phyloP scores from a whole-genome alignment of 2,797 vertebrate genomes.

The Ptychobarbus kaznakovi region DNA sequence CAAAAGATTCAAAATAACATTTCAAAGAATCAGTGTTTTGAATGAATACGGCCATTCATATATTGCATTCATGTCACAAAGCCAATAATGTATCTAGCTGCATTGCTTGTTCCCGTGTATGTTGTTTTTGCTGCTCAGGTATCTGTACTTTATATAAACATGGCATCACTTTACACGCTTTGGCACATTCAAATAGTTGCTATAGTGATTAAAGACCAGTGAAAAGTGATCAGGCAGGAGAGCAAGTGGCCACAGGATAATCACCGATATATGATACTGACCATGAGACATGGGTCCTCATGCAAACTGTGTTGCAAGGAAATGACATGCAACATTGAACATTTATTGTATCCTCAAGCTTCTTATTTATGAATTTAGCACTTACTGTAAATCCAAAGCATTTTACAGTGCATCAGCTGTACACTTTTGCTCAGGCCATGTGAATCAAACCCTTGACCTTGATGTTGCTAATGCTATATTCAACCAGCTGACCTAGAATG shows the following conservation, averaged over 20 bases:
- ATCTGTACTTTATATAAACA: constrained; percentile 51
- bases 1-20: neutral
- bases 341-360: neutral
- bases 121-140: constrained; percentile 46
- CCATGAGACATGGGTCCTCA: constrained; percentile 17
- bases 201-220: constrained; percentile 51
- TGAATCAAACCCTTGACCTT: neutral
- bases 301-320: neutral
- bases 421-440: neutral
- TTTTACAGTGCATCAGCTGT: neutral
- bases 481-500: neutral
- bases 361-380: neutral
- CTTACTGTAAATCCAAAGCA: neutral
- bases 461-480: neutral
- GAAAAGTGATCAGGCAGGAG: constrained; percentile 51
- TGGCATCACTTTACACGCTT: constrained; percentile 46
- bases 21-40: neutral
- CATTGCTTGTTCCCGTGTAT: constrained; percentile 24
- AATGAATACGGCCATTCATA: neutral
- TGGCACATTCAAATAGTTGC: constrained; percentile 46
- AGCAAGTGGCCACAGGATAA: constrained; percentile 44
- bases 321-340: neutral
- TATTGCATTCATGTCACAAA: neutral
- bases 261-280: constrained; percentile 41
- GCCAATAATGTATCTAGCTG: neutral